A percentile compares a stretch with the other conserved stretches of the same genome.
These are phyloP conservation scores for Melanerpes formicivorus DNA, from an alignment of 2,113 vertebrate species.

Conservation along the genomic window DNA sequence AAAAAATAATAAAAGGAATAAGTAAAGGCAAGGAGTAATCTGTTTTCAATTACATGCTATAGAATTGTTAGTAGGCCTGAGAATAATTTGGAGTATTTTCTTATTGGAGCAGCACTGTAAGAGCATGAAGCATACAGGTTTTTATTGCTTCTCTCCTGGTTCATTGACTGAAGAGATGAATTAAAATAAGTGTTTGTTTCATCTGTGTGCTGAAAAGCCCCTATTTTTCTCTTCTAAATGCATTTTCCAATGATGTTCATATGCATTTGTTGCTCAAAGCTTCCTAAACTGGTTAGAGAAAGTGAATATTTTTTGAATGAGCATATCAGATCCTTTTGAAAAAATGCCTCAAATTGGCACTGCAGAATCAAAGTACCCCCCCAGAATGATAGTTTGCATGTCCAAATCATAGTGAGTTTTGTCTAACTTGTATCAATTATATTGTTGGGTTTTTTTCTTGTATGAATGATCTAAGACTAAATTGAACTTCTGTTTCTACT, in stretches of 20 bases:
- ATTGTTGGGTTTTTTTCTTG: not conserved
- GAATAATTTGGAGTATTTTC: constrained; percentile 73
- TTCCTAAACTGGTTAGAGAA: not conserved
- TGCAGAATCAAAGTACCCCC: not conserved
- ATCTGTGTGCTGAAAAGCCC: not conserved
- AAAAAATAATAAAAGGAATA: not conserved
- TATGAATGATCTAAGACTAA: not conserved
- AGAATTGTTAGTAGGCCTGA: constrained; percentile 71
- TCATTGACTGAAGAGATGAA: constrained; percentile 44
- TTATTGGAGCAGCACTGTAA: constrained; percentile 30
- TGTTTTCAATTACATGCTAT: constrained; percentile 72
- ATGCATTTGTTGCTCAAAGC: not conserved
- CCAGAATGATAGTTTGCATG: not conserved
- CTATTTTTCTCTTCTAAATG: not conserved
- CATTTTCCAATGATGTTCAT: not conserved
- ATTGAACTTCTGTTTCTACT: not conserved
- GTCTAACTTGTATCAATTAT: not conserved
- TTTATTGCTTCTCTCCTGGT: constrained; percentile 63
- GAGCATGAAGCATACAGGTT: not conserved
- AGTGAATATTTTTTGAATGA: not conserved
- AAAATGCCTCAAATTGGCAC: not conserved
- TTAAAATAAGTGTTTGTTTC: constrained; percentile 10
- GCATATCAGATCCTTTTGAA: not conserved
- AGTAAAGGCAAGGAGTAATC: constrained; percentile 15
- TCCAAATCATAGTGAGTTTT: not conserved